Conservation (phyloP, 2,113 vertebrate species). For the Collichthys lucidus region DNA sequence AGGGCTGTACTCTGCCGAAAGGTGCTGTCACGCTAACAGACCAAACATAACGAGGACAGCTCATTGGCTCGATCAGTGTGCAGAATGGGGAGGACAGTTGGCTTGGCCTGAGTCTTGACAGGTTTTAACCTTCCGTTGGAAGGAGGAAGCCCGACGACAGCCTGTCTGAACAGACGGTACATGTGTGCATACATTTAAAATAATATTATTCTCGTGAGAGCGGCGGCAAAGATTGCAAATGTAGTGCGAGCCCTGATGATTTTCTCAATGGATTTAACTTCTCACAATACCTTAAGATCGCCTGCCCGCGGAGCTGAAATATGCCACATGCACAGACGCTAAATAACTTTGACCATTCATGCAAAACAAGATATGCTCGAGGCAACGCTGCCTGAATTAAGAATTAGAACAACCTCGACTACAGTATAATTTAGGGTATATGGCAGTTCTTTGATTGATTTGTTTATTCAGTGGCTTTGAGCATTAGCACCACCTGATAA, state of each 20-base stretch:
- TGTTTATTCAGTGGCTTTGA: slow-evolving; percentile 34
- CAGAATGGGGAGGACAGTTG: slow-evolving; percentile 64
- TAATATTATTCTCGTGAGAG: slow-evolving; percentile 62
- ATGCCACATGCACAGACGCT: slow-evolving; percentile 46
- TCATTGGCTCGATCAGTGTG: slow-evolving; percentile 23
- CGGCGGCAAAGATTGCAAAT: slow-evolving; percentile 45
- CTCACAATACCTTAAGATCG: slow-evolving; percentile 37
- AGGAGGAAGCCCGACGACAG: slow-evolving; percentile 48
- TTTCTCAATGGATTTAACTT: slow-evolving; percentile 37
- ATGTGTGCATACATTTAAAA: slow-evolving; percentile 60
- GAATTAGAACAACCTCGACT: slow-evolving; percentile 25
- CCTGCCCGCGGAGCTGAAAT: slow-evolving; percentile 56
- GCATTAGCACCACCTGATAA: neutral
- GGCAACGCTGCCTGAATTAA: slow-evolving; percentile 50
- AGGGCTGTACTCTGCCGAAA: slow-evolving; percentile 23
- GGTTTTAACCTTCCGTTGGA: slow-evolving; percentile 64
- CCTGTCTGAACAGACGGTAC: slow-evolving; percentile 61
- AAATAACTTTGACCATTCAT: slow-evolving; percentile 69
- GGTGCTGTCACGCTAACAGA: slow-evolving; percentile 17
- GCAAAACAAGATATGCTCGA: slow-evolving; percentile 62
- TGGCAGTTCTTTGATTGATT: slow-evolving; percentile 47
- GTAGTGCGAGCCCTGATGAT: slow-evolving; percentile 41
- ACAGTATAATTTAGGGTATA: slow-evolving; percentile 22
- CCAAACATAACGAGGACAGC: slow-evolving; percentile 39
- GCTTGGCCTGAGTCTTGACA: slow-evolving; percentile 59